Evolutionary conservation across 2,113 vertebrate genomes (phyloP), one percentile per base, ranked within the genome.

Genomic region (Malurus cyaneus): DNA sequence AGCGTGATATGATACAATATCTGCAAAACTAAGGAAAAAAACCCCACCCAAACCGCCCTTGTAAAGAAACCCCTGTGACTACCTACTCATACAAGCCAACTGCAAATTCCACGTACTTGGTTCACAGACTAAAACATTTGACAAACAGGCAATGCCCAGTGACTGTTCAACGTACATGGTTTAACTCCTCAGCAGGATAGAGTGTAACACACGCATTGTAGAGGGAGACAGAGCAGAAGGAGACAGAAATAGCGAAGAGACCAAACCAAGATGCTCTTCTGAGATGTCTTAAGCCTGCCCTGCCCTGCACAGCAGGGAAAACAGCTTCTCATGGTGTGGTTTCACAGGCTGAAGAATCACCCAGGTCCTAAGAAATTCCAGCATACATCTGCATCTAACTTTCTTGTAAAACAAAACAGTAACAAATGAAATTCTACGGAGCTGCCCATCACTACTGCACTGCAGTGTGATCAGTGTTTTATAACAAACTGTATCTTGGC

Each of bases 161-260:
- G 47, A 25, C 32, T 36, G 21, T 41, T 52, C 23, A 46, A 46
- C 18, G 34, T 6, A 39, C 14, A 5, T 24, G 7, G 12, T 59
- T 80, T 47, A 69, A 78, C 10, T 25, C 15, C 44, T 64, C 39
- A 73, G 34, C 15, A 59, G 65, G 50, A 49, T 9, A 16, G 1
- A 57, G 32, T 0, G 0, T 8, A 41, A 42, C 28, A 72, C n/a
- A 49, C 3, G 5, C 4, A 2, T 15, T 42, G 41, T n/a, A 11
- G 29, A 26, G 60, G 28, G 29, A 64, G 36, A 17, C 24, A 72
- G 17, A 67, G 11, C 36, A 32, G 34, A 29, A 64, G 17, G 52
- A 82, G 36, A 39, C 32, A 61, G 23, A 61, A 82, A 25, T 5
- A 67, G 31, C 59, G n/a, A n/a, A 76, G 46, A 66, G 29, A 62